Base-by-base conservation (phyloP, 1,140 invertebrate species). In the Drosophila quadrilineata region DNA sequence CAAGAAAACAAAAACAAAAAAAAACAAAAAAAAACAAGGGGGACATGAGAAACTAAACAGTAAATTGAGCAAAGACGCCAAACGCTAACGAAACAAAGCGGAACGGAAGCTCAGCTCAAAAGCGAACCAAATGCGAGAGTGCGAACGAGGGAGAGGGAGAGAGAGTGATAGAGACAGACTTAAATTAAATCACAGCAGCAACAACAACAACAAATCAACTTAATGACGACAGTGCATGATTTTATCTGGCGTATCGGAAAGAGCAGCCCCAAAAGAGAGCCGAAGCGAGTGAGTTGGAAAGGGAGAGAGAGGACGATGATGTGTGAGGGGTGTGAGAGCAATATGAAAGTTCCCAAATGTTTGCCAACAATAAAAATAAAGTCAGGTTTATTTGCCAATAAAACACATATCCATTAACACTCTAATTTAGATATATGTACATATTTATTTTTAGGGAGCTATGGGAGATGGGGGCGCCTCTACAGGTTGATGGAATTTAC, bases 121-220 rank as follows among this genome's bases (percentile, higher is more conserved):
- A 77, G 69, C 63, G 31, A 58, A 58, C 38, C 63, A 19, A 67
- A 31, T 35, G 58, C 12, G 48, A 35, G 57, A 53, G 65, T 59
- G n/a, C n/a, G n/a, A n/a, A n/a, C n/a, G n/a, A n/a, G n/a, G n/a
- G n/a, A n/a, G n/a, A n/a, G n/a, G n/a, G n/a, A n/a, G n/a, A n/a
- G n/a, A n/a, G n/a, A n/a, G n/a, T n/a, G n/a, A n/a, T n/a, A n/a
- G n/a, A n/a, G n/a, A n/a, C n/a, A n/a, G 41, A 63, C 36, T 45
- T 72, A 76, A 75, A 75, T 76, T 76, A 76, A 75, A 75, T 76
- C 74, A 71, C 56, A 76, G 52, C 73, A 28, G 19, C 28, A 38
- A 31, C 56, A 48, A 33, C 65, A 38, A 49, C 59, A 62, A 40
- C 40, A 66, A 75, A 75, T 76, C 73, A 66, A 75, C 71, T 74